Percentiles rank a stretch among this genome's conserved stretches.
phyloP scores from a whole-genome alignment of 2,113 vertebrate species.

The Urocynchramus pylzowi region DNA sequence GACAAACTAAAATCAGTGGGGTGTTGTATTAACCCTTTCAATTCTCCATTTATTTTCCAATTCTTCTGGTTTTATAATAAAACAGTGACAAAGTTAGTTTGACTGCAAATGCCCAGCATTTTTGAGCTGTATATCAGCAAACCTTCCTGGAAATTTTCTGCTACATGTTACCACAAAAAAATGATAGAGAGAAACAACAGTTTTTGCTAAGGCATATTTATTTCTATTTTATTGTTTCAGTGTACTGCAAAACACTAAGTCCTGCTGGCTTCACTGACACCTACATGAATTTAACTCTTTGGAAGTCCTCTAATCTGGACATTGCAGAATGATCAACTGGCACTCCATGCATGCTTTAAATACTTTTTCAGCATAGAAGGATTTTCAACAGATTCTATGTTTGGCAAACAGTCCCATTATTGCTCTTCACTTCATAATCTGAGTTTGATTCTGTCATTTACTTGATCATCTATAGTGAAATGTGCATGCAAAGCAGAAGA shows the following conservation, averaged over 20 bases:
- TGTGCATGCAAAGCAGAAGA: neutral
- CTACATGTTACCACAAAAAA: neutral
- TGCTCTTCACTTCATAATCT: neutral
- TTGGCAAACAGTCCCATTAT: neutral
- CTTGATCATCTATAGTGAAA: neutral
- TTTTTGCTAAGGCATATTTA: neutral
- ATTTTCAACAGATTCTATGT: neutral
- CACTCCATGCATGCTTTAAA: neutral
- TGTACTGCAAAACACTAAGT: neutral
- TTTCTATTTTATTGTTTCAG: neutral
- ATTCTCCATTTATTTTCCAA: slow-evolving; percentile 25
- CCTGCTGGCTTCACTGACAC: neutral
- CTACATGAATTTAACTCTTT: neutral
- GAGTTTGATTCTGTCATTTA: neutral
- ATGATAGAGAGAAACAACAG: neutral
- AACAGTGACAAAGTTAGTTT: neutral
- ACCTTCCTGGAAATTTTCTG: neutral
- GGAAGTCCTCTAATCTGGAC: neutral
- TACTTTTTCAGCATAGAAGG: neutral
- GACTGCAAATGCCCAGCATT: neutral
- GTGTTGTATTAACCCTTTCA: slow-evolving; percentile 50
- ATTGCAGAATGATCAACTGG: neutral
- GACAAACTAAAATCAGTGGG: slow-evolving; percentile 6
- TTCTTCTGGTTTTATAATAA: neutral
- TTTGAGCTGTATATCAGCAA: neutral